Evolutionary conservation across 2,113 vertebrate species (phyloP).

Genomic region (Campylorhamphus procurvoides): DNA sequence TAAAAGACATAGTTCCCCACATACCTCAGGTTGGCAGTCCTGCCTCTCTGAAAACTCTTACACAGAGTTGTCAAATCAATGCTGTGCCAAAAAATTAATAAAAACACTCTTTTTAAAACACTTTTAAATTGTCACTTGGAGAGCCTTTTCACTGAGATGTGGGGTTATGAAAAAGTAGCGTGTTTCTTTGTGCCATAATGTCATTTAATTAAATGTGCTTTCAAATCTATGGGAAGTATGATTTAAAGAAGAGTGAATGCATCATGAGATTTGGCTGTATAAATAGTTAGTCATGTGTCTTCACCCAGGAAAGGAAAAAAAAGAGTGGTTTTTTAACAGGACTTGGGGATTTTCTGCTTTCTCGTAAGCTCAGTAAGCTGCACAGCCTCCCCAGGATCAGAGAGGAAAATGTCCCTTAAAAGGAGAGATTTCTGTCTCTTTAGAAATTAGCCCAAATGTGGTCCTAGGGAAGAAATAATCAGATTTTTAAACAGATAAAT

Average conservation of each 20-base stretch:
- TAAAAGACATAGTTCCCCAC: not conserved
- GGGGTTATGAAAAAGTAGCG: not conserved
- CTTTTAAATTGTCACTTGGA: not conserved
- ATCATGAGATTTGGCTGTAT: not conserved
- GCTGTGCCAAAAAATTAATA: not conserved
- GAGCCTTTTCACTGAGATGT: not conserved
- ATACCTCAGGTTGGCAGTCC: not conserved
- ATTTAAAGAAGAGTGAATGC: not conserved
- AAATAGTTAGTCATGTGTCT: not conserved
- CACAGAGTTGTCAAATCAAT: not conserved
- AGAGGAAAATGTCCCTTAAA: not conserved
- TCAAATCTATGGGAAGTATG: not conserved
- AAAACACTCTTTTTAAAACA: not conserved
- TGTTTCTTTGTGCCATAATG: not conserved
- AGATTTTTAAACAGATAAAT: not conserved
- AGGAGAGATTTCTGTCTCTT: not conserved
- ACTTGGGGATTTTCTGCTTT: not conserved
- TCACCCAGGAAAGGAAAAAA: not conserved
- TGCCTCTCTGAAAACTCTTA: not conserved
- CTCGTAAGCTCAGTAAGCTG: not conserved
- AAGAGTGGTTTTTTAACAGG: not conserved
- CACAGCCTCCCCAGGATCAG: not conserved
- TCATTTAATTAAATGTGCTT: not conserved
- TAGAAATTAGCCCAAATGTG: not conserved
- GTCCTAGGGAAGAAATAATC: not conserved